Percentiles rank a stretch among this genome's conserved stretches.
Conservation (phyloP, 2,888 invertebrate species). For the Calliopum simillimum region DNA sequence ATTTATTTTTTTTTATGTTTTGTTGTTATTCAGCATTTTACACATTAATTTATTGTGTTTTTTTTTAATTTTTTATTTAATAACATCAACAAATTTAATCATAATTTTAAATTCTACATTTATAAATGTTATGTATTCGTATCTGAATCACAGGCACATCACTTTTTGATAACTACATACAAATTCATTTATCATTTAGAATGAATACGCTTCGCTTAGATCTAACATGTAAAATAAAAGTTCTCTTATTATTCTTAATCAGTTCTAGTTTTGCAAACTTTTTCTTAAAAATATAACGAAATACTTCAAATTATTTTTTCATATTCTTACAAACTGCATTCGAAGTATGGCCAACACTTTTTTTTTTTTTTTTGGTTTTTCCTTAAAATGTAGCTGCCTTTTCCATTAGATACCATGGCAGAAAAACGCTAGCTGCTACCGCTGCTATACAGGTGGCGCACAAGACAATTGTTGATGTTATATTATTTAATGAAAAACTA, state of each 20-base stretch:
- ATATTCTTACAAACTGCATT: too few relatives aligned
- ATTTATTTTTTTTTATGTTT: too few relatives aligned
- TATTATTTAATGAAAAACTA: conserved; percentile 53
- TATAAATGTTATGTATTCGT: not conserved
- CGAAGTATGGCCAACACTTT: too few relatives aligned
- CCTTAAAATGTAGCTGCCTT: conserved; percentile 48
- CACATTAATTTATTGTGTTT: not conserved
- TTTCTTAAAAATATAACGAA: too few relatives aligned
- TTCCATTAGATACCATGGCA: conserved; percentile 67
- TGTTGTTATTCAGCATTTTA: too few relatives aligned
- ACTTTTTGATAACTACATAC: not conserved
- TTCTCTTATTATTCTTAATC: not conserved
- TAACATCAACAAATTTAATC: not conserved
- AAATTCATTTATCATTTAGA: too few relatives aligned
- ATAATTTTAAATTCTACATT: not conserved
- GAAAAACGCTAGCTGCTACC: conserved; percentile 63
- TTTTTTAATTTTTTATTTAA: not conserved
- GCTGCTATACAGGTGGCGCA: conserved; percentile 65
- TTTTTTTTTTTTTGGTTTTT: conserved; percentile 21
- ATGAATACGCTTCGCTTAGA: not conserved
- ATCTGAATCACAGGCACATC: conserved; percentile 36
- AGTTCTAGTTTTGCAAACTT: conserved; percentile 3
- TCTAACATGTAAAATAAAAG: not conserved
- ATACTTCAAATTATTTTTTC: too few relatives aligned
- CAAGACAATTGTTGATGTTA: conserved; percentile 60